Evolutionary conservation across 2,797 vertebrate genomes (phyloP).

Genomic region (Malurus splendens): DNA sequence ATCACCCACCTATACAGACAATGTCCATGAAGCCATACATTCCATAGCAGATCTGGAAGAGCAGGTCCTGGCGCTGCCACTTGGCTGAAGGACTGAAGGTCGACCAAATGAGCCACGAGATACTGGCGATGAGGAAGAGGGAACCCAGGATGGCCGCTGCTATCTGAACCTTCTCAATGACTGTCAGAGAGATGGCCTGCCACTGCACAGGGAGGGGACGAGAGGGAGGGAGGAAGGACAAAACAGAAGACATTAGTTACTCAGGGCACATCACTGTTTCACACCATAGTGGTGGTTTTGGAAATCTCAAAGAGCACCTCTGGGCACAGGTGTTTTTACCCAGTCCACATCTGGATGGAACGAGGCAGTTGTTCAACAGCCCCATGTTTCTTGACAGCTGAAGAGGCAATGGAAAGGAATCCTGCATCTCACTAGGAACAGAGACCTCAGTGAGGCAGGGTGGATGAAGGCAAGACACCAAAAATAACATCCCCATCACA

Average conservation of each 20-base stretch:
- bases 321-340: neutral
- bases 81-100: slow-evolving; percentile 96
- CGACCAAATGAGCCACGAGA: slow-evolving; percentile 99
- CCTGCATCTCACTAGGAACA: neutral
- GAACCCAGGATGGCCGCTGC: slow-evolving; percentile 96
- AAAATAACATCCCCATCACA: neutral
- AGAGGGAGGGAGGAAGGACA: neutral
- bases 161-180: slow-evolving; percentile 98
- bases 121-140: slow-evolving; percentile 97
- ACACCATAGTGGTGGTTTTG: neutral
- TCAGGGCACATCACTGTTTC: neutral
- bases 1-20: slow-evolving; percentile 93
- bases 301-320: neutral
- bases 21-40: slow-evolving; percentile 99
- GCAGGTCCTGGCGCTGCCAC: slow-evolving; percentile 98
- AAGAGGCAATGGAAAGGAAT: neutral
- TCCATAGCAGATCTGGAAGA: slow-evolving; percentile 99
- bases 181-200: slow-evolving; percentile 98
- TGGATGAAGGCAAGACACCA: neutral
- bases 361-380: neutral
- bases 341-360: neutral
- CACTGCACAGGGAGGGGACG: slow-evolving; percentile 74
- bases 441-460: neutral
- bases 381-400: neutral
- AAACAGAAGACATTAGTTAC: slow-evolving; percentile 11